Evolutionary conservation across 53 echinoderm and acorn worm species (phyloP), one percentile per base, ranked within the genome.

Genomic region (Patiria pectinifera): DNA sequence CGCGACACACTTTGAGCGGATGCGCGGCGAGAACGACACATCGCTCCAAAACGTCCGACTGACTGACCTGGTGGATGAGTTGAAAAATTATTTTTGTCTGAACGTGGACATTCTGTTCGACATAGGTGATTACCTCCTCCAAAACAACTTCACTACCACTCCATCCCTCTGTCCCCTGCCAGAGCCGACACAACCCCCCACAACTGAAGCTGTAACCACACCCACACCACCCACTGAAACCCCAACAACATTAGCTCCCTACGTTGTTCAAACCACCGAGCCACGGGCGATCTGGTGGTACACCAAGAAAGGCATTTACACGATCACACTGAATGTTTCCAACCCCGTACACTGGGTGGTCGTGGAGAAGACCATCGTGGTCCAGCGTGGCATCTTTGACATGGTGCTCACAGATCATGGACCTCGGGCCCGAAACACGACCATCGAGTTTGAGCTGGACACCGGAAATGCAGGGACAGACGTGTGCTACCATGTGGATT

Each of bases 401-500:
- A 70, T 96, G 15, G 87, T 80, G 3, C 85, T 97, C 14, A 85
- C 95, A 0, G 97, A 96, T 85, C 93, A 94, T 46, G 97, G 97
- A 21, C 95, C 97, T 6, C 78, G 95, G 11, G 91, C 97, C 15
- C 91, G 91, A 44, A 97, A 96, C 78, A 94, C 92, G 0, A 96
- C 97, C 11, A 93, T 96, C 12, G 95, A 94, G 66, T 97, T 96
- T 90, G 93, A 96, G 85, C 91, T 97, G 46, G 81, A 96, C 81
- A 95, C 96, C 0, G 97, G 97, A 24, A 96, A 94, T n/a, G 94
- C 96, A 35, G 96, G 96, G 4, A 97, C 97, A 1, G 97, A 97
- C 82, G 97, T 92, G 26, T 97, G 97, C 80, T 97, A 97, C 25
- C 94, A 78, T 78, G 94, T 95, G 18, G 93, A 97, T 84, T 97